A percentile compares a stretch with the other conserved stretches of the same genome.
Conservation (phyloP, 2,888 invertebrate genomes). For the Megastigmus dorsalis region DNA sequence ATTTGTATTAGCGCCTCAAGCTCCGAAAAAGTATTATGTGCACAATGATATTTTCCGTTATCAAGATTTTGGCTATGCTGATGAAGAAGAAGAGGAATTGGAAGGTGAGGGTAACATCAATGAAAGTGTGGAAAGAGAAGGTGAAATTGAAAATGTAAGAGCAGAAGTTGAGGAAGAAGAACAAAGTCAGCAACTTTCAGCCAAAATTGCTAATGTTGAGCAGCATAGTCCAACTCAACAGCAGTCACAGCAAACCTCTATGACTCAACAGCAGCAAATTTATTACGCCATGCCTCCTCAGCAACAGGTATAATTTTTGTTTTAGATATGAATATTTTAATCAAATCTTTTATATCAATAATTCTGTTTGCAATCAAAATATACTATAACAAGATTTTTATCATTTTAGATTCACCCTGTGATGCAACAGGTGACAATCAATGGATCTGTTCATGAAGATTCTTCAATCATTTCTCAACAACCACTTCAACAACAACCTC, state of each 20-base stretch:
- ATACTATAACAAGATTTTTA: not conserved
- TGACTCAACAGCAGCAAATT: slow-evolving; percentile 63
- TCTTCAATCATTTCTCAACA: slow-evolving; percentile 67
- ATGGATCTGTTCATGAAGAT: slow-evolving; percentile 73
- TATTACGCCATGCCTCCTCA: slow-evolving; percentile 64
- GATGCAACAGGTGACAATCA: slow-evolving; percentile 68
- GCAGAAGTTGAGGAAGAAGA: slow-evolving; percentile 84
- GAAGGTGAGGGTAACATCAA: slow-evolving; percentile 65
- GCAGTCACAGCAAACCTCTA: slow-evolving; percentile 62
- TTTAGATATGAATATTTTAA: not conserved
- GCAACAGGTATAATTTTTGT: slow-evolving; percentile 58
- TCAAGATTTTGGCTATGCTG: slow-evolving; percentile 79
- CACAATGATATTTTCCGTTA: slow-evolving; percentile 99
- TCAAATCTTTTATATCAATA: too few relatives aligned
- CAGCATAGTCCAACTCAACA: slow-evolving; percentile 60
- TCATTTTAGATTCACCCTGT: slow-evolving; percentile 67
- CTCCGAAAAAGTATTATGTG: slow-evolving; percentile 98
- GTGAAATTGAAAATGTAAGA: slow-evolving; percentile 79
- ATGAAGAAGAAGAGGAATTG: slow-evolving; percentile 69
- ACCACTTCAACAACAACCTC: slow-evolving; percentile 62
- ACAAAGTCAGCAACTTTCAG: slow-evolving; percentile 64
- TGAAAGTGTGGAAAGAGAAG: slow-evolving; percentile 70
- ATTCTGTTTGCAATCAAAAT: too few relatives aligned
- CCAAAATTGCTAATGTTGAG: slow-evolving; percentile 60
- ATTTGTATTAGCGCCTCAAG: slow-evolving; percentile 95